Base-by-base conservation (phyloP, 2,113 vertebrate genomes). In the Ageneiosus marmoratus region DNA sequence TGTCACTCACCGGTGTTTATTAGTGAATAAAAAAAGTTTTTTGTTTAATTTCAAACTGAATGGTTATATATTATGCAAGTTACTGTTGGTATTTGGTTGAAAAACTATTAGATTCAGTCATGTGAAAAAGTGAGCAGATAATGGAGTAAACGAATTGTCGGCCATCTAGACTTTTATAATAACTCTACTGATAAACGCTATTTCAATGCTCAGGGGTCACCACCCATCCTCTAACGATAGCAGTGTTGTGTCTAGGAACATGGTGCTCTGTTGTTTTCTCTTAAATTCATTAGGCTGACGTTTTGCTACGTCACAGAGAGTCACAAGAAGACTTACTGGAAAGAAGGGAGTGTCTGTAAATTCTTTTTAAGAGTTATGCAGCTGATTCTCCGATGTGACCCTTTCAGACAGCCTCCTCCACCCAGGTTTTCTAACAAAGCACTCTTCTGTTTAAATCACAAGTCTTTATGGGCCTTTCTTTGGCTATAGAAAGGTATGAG, bases 161-260 rank as follows among this genome's bases (percentile, higher is more conserved):
- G 22, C 27, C 5, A 50, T 76, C 50, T 75, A 75, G 73, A 55
- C 73, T 22, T 37, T 24, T 55, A 11, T 37, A 74, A 18, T 32
- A 32, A 20, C 48, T 11, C 46, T 5, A 16, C 41, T 74, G 46
- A 22, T 76, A 29, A 34, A 24, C 37, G 29, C 18, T 15, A 3
- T 76, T 34, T 76, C 8, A 75, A 75, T 53, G 20, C n/a, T 12
- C 29, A 2, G 50, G 27, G 73, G 20, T 20, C 20, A 55, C 20
- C 50, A 37, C 73, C 51, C 50, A 37, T 55, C 58, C 77, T 79
- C 41, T 24, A 79, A 20, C 1, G 15, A 79, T 79, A 63, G n/a
- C n/a, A 46, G 55, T 48, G 41, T 27, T 27, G 11, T 50, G 24
- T 55, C 11, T 50, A 24, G 29, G 29, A 55, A 55, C 50, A 34